A percentile compares a stretch with the other conserved stretches of the same genome.
Conservation (phyloP, 30 jellyfish, hydroid and myxozoan species). For the Nemopilema nomurai region DNA sequence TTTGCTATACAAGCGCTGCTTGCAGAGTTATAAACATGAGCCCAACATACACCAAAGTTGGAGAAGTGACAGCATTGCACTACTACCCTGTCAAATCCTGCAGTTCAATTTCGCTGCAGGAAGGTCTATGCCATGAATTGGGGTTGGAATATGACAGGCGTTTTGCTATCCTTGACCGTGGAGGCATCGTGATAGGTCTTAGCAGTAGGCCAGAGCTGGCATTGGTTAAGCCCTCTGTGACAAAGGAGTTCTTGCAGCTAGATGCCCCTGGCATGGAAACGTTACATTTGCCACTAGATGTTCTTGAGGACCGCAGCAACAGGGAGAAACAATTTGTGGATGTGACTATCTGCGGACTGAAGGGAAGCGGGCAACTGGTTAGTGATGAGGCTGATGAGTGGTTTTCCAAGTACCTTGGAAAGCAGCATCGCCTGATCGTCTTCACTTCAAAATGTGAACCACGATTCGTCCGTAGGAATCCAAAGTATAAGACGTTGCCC, state of each 20-base stretch:
- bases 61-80: conserved; percentile 25
- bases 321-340: not conserved
- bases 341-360: conserved; percentile 24
- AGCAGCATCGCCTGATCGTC: conserved; percentile 37
- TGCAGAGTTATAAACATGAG: not conserved
- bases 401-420: conserved; percentile 57
- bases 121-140: conserved; percentile 39
- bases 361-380: conserved; percentile 57
- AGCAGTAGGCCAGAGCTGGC: conserved; percentile 43
- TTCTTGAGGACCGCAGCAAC: not conserved
- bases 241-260: conserved; percentile 18
- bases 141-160: conserved; percentile 64
- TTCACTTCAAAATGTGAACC: conserved; percentile 41
- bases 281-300: not conserved
- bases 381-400: conserved; percentile 69
- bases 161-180: conserved; percentile 46
- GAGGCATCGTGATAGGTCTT: conserved; percentile 9
- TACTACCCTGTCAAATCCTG: conserved; percentile 55
- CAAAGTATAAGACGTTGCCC: conserved; percentile 22
- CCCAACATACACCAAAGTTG: conserved; percentile 7
- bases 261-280: conserved; percentile 66
- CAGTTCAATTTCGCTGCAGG: conserved; percentile 17
- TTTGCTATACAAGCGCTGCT: not conserved
- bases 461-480: conserved; percentile 22
- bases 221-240: conserved; percentile 26